Evolutionary conservation across 2,888 invertebrate species (phyloP).

Genomic region (Argyra leucocephala): DNA sequence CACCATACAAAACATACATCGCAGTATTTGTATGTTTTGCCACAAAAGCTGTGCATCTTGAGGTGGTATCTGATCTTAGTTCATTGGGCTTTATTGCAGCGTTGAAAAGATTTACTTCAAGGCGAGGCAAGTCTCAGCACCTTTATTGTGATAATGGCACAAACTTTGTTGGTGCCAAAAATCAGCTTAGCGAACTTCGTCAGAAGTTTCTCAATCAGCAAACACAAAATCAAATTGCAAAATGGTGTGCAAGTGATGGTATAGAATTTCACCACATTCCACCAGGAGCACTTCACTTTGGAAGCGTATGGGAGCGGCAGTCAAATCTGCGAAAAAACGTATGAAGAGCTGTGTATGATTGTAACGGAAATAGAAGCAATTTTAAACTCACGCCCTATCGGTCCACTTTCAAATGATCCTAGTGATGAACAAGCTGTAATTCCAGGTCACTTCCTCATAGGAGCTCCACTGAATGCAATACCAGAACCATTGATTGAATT

Average conservation of each 20-base stretch:
- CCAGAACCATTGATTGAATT: too few species aligned
- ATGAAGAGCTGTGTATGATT: too few species aligned
- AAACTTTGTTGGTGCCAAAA: background rate
- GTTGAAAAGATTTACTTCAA: background rate
- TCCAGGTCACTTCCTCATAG: too few species aligned
- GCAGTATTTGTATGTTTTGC: conserved; percentile 7
- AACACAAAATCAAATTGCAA: background rate
- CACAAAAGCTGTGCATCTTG: background rate
- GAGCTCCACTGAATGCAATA: too few species aligned
- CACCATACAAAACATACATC: background rate
- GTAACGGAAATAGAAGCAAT: too few species aligned
- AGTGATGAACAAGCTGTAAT: too few species aligned
- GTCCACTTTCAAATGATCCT: too few species aligned
- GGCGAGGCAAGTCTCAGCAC: background rate
- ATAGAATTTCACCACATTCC: background rate
- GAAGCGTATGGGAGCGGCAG: background rate
- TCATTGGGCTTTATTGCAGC: background rate
- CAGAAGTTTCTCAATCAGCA: background rate
- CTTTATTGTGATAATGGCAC: background rate
- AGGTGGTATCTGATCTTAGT: conserved; percentile 5
- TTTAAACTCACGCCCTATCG: too few species aligned
- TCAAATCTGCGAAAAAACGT: background rate
- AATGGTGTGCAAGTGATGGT: background rate
- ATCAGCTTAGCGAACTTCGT: background rate
- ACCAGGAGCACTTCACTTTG: conserved; percentile 1